Percentiles rank a stretch among this genome's conserved stretches.
These are phyloP conservation scores for Drosophila quinaria DNA, from an alignment of 2,888 invertebrate species.

Conservation along the genomic window DNA sequence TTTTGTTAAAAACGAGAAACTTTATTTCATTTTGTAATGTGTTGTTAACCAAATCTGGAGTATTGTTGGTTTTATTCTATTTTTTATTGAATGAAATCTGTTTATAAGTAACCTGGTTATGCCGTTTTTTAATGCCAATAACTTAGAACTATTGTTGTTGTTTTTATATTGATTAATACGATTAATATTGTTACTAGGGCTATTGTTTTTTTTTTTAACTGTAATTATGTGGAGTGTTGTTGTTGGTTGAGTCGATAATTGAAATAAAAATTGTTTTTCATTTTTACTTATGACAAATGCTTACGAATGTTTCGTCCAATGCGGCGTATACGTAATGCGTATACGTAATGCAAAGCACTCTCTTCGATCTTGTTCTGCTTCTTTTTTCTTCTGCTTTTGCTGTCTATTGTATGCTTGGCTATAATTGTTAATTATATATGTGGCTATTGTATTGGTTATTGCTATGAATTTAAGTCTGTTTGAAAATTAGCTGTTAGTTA, in stretches of 20 bases:
- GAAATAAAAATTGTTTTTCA: conserved; percentile 75
- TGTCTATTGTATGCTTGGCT: conserved; percentile 65
- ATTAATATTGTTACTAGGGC: conserved; percentile 70
- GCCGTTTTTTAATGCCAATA: conserved; percentile 64
- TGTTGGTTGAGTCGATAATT: conserved; percentile 66
- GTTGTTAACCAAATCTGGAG: conserved; percentile 37
- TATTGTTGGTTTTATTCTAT: conserved; percentile 24
- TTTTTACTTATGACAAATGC: conserved; percentile 49
- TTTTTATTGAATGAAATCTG: conserved; percentile 46
- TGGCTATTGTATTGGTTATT: conserved; percentile 77
- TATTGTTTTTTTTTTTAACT: conserved; percentile 56
- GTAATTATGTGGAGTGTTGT: conserved; percentile 58
- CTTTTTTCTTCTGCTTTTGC: conserved; percentile 61
- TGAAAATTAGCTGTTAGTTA: conserved; percentile 49
- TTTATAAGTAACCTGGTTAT: conserved; percentile 28
- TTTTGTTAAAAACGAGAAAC: conserved; percentile 74
- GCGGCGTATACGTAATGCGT: conserved; percentile 26
- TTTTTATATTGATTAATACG: conserved; percentile 65
- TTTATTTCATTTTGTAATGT: conserved; percentile 40
- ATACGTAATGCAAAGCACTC: conserved; percentile 30
- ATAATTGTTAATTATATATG: conserved; percentile 68
- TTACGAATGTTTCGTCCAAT: conserved; percentile 16
- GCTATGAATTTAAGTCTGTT: conserved; percentile 70
- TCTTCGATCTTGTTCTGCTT: conserved; percentile 63
- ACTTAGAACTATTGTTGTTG: conserved; percentile 72